phyloP scores from a whole-genome alignment of 1,140 invertebrate species.

The Ganaspis sp. region DNA sequence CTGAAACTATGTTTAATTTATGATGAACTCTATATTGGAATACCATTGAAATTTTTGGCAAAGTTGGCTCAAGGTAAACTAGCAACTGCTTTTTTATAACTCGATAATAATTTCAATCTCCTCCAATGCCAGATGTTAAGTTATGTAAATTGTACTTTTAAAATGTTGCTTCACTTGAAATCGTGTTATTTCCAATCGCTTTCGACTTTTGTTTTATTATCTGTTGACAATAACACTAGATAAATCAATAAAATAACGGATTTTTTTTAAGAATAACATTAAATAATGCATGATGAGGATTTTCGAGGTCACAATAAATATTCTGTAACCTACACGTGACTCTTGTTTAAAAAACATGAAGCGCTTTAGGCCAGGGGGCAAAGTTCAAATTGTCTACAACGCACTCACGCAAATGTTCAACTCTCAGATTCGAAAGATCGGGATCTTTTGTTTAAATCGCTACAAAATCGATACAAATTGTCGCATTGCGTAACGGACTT shows the following conservation, averaged over 20 bases:
- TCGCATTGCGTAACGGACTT: background rate
- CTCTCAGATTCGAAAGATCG: background rate
- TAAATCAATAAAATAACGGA: background rate
- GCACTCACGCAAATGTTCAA: conserved; percentile 3
- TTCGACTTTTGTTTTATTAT: background rate
- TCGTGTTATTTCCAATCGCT: background rate
- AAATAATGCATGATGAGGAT: background rate
- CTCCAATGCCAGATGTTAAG: background rate
- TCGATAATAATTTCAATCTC: background rate
- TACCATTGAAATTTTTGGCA: background rate
- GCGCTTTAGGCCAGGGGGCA: conserved; percentile 14
- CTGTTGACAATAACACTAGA: background rate
- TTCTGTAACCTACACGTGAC: background rate
- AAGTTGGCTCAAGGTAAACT: conserved; percentile 22
- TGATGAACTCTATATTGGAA: conserved; percentile 14
- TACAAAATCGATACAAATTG: background rate
- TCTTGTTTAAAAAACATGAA: conserved; percentile 21
- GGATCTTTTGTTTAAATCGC: background rate
- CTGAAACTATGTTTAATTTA: conserved; percentile 17
- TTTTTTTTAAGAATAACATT: background rate
- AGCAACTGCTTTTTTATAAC: conserved; percentile 9
- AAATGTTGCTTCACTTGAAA: background rate
- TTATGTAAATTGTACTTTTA: conserved; percentile 1
- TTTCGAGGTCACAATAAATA: conserved; percentile 7
- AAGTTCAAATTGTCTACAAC: conserved; percentile 10